phyloP scores from a whole-genome alignment of 2,113 vertebrate species.

The Platysternon megacephalum region DNA sequence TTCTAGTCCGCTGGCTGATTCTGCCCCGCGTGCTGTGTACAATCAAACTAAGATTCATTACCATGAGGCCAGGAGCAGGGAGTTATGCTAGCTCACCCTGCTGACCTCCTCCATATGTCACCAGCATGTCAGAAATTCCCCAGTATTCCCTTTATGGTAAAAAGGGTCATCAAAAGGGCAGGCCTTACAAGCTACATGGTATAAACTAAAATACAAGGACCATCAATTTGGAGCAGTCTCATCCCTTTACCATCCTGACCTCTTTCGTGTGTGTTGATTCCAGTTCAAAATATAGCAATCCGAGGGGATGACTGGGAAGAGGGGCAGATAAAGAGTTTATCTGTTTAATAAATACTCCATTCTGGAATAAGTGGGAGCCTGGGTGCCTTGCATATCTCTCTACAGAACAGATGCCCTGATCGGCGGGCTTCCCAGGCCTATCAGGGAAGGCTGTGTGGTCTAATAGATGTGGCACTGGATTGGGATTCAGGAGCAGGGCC shows the following conservation, averaged over 20 bases:
- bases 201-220: slow-evolving; percentile 45
- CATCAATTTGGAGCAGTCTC: slow-evolving; percentile 28
- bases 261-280: background rate
- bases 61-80: slow-evolving; percentile 44
- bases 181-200: slow-evolving; percentile 24
- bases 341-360: background rate
- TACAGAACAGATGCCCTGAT: background rate
- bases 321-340: background rate
- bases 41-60: slow-evolving; percentile 72
- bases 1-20: slow-evolving; percentile 1
- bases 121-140: slow-evolving; percentile 67
- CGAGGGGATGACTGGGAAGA: background rate
- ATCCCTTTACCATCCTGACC: background rate
- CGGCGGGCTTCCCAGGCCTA: background rate
- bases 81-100: slow-evolving; percentile 45
- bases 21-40: slow-evolving; percentile 40
- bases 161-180: slow-evolving; percentile 72
- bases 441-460: background rate
- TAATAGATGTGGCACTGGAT: background rate
- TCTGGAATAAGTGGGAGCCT: accelerated
- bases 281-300: accelerated
- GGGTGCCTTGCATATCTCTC: accelerated
- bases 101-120: slow-evolving; percentile 74
- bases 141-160: slow-evolving; percentile 74
- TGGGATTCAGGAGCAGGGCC: background rate